phyloP scores from a whole-genome alignment of 2,113 vertebrate species.

The Ceyx margarethae region DNA sequence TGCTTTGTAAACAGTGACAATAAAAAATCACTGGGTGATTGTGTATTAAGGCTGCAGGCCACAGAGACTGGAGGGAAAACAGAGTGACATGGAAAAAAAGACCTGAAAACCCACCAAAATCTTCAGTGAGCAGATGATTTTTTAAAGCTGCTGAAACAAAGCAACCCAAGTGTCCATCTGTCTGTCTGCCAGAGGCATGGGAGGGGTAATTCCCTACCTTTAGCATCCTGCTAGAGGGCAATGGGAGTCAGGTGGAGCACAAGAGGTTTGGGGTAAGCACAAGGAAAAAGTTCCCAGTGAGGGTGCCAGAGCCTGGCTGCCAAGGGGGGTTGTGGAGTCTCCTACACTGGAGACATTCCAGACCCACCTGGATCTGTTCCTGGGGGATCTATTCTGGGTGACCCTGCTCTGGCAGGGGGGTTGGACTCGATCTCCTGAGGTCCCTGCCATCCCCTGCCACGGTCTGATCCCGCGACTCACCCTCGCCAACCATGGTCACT shows the following conservation, averaged over 20 bases:
- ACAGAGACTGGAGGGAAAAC: neutral
- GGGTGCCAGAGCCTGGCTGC: too few species aligned
- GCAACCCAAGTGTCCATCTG: neutral
- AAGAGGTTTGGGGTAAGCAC: too few species aligned
- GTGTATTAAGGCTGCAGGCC: neutral
- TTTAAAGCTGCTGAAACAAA: neutral
- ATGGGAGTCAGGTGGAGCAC: too few species aligned
- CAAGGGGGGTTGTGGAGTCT: too few species aligned
- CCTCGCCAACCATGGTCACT: slow-evolving; percentile 96
- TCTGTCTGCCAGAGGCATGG: neutral
- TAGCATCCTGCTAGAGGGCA: neutral
- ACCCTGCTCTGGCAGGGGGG: too few species aligned
- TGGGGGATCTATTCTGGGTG: too few species aligned
- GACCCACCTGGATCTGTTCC: too few species aligned
- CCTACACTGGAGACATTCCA: too few species aligned
- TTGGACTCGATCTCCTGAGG: too few species aligned
- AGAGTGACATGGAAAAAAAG: neutral
- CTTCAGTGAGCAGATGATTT: neutral
- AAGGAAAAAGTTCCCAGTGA: too few species aligned
- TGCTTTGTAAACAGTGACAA: neutral
- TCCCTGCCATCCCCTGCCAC: too few species aligned
- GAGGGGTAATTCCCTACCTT: neutral
- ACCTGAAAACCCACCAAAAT: neutral
- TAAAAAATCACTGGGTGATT: neutral
- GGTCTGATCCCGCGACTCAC: slow-evolving; percentile 65